phyloP scores from a whole-genome alignment of 2,797 vertebrate genomes.

The Podarcis siculus region DNA sequence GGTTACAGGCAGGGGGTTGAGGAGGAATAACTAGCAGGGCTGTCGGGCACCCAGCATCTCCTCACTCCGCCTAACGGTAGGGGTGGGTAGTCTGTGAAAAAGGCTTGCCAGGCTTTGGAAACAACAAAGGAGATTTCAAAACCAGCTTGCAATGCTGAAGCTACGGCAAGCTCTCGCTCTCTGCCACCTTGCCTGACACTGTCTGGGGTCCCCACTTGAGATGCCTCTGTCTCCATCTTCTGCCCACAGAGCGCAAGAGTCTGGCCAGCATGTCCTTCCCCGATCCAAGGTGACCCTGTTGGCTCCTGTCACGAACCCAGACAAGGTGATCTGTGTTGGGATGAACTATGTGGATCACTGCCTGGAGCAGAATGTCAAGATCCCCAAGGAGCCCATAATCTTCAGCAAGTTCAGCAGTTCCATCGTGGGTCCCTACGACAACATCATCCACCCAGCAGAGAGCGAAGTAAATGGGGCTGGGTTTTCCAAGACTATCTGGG shows the following conservation, averaged over 20 bases:
- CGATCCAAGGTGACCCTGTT: constrained; percentile 77
- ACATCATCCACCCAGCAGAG: constrained; percentile 83
- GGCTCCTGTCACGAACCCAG: constrained; percentile 84
- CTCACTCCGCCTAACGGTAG: no score
- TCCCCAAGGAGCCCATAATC: constrained; percentile 91
- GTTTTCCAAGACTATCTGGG: no score
- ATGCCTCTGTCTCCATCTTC: neutral
- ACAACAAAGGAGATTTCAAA: neutral
- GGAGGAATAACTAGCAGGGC: no score
- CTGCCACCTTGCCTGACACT: accelerated
- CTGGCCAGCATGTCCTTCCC: constrained; percentile 76
- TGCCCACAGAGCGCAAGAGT: constrained; percentile 79
- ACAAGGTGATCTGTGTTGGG: constrained; percentile 94
- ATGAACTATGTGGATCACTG: constrained; percentile 96
- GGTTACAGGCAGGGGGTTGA: no score
- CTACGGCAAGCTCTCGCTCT: neutral
- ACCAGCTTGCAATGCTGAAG: no score
- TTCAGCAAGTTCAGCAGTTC: constrained; percentile 95
- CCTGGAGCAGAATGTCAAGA: constrained; percentile 85
- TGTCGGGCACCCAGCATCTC: no score
- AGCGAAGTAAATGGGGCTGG: constrained; percentile 72
- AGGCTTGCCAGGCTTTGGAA: neutral
- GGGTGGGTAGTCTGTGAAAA: neutral
- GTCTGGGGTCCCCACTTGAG: neutral
- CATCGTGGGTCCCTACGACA: constrained; percentile 88